Base-by-base conservation (phyloP, 1,140 invertebrate species). In the Magallana ariakensis region DNA sequence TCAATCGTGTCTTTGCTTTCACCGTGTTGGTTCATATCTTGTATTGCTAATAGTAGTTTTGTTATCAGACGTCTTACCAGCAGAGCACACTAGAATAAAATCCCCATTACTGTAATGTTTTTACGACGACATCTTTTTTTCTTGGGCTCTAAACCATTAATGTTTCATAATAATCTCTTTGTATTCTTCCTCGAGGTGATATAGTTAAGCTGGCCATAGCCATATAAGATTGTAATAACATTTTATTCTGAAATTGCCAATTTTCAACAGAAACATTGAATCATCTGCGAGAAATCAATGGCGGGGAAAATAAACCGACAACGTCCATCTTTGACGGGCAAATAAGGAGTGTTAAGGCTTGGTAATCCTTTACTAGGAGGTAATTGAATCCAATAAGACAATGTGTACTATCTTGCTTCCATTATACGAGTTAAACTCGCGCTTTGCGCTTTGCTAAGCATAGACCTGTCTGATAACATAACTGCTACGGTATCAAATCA, bases 281-380 rank as follows among this genome's bases (percentile, higher is more conserved):
- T 62, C 33, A 75, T 75, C 22, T 22, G 66, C 33, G 66, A 60
- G 33, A 75, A 75, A 75, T 75, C 66, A 75, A 75, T 75, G 22
- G 66, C 62, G 22, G 19, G 66, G 15, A 75, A 33, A 9, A 26
- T 13, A 10, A 26, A 9, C 4, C 11, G 15, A 13, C 22, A 11
- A 26, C 58, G 9, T 75, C 66, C 9, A 46, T 19, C 22, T 75
- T 26, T 75, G 66, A 11, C 11, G 15, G 66, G 66, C 66, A 75
- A 75, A 75, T 26, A 75, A 26, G 33, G 33, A 75, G 1, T 75
- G 66, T 10, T 26, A 26, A 33, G 33, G 33, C 33, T 46, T 46
- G 33, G 33, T 46, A 13, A 4, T 26, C 22, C 66, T 26, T 75
- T 75, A 75, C 6, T 75, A 75, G 19, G 22, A 33, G 22, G 22